A percentile compares a stretch with the other conserved stretches of the same genome.
Evolutionary conservation across 2,888 invertebrate species (phyloP).

Genomic region (Torymus tubicola): DNA sequence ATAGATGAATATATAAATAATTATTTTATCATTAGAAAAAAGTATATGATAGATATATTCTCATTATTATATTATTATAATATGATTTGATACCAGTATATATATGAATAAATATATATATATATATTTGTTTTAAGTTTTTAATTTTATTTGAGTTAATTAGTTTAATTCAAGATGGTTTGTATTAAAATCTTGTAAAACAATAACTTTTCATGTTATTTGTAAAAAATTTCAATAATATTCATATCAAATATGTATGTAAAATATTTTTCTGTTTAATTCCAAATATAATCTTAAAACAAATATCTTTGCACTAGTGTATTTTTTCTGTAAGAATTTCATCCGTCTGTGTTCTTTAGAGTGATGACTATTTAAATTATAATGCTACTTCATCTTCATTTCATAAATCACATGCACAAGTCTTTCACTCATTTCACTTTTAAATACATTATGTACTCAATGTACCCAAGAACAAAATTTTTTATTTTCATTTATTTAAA

Average conservation of each 20-base stretch:
- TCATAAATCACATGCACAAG: conserved; percentile 42
- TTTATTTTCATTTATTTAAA: not conserved
- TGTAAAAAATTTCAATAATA: conserved; percentile 53
- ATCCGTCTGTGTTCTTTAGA: conserved; percentile 56
- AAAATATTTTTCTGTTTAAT: conserved; percentile 53
- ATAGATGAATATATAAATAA: conserved; percentile 43
- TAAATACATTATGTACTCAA: conserved; percentile 38
- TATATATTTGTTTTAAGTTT: conserved; percentile 58
- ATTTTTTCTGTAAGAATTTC: conserved; percentile 52
- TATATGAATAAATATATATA: conserved; percentile 54
- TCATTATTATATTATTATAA: conserved; percentile 49
- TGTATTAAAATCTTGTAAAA: conserved; percentile 54
- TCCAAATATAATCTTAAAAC: conserved; percentile 58
- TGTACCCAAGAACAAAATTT: conserved; percentile 31
- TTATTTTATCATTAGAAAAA: conserved; percentile 52
- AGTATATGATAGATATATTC: conserved; percentile 47
- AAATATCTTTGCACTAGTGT: conserved; percentile 51
- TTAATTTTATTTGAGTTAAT: conserved; percentile 58
- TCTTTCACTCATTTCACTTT: conserved; percentile 44
- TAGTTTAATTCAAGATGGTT: conserved; percentile 49
- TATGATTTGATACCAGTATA: conserved; percentile 55
- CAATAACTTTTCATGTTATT: conserved; percentile 52
- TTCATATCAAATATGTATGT: conserved; percentile 54
- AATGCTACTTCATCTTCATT: conserved; percentile 39
- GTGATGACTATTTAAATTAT: conserved; percentile 20